Evolutionary conservation across 2,113 vertebrate species (phyloP), one percentile per base, ranked within the genome.

Genomic region (Colius striatus): DNA sequence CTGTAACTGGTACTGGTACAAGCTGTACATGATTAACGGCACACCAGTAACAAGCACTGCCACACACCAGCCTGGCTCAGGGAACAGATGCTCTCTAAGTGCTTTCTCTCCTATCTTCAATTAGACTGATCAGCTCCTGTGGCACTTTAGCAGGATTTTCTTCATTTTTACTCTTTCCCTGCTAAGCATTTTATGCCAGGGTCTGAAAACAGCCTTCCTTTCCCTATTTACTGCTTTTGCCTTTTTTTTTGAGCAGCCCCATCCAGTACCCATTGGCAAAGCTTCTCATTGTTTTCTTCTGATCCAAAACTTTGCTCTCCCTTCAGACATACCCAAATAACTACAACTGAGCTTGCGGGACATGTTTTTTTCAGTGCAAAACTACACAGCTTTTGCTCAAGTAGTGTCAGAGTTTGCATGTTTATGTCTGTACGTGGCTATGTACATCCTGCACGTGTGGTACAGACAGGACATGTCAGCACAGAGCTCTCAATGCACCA

Each of bases 11-110:
- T 68, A 20, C 79, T 48, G 62, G 80, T 75, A 90, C 92, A 89
- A 92, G 78, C 84, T 85, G 83, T 17, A 16, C 50, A 6, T 38
- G 87, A 94, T 87, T 87, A 94, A 84, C 79, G 34, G 50, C 30
- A 0, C 15, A 2, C 54, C 71, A 50, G 38, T 83, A 95, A 94
- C 5, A 19, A 95, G 90, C 19, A 2, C 9, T 2, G 61, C 85
- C 90, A 27, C 67, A 20, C 70, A 5, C 36, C 55, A 51, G 83
- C 81, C 67, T 2, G 0, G 48, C 82, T 55, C 10, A 0, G 68
- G 76, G 74, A 84, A 4, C 8, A 55, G 60, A 61, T 65, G 76
- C 79, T 85, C 79, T 70, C 82, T 32, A 20, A 23, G 63, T 6
- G 23, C 70, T 50, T 86, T 53, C 73, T 67, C 77, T 57, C 36